Evolutionary conservation across 2,113 vertebrate genomes (phyloP).

Genomic region (Genyomyrus donnyi): DNA sequence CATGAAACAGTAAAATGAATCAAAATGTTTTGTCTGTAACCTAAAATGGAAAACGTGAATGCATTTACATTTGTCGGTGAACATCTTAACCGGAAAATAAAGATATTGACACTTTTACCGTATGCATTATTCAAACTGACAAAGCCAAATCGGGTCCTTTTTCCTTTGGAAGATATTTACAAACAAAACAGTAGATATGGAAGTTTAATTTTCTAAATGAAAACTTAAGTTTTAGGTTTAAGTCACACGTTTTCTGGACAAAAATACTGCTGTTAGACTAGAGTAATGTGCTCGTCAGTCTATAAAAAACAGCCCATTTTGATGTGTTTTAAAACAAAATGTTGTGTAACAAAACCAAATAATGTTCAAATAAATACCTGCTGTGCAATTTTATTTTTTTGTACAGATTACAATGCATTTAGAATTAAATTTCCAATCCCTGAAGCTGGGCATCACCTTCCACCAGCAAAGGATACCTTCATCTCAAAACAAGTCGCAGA

Average conservation of each 20-base stretch:
- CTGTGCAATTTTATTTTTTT: conserved; percentile 37
- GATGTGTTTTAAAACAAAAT: conserved; percentile 27
- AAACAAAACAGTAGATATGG: conserved; percentile 41
- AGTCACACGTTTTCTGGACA: conserved; percentile 20
- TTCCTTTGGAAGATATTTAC: conserved; percentile 46
- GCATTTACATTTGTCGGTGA: conserved; percentile 35
- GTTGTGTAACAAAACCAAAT: conserved; percentile 35
- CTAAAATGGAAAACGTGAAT: conserved; percentile 42
- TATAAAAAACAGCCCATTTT: neutral
- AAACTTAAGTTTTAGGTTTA: conserved; percentile 21
- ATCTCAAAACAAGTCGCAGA: conserved; percentile 41
- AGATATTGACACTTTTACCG: conserved; percentile 29
- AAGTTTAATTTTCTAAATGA: conserved; percentile 36
- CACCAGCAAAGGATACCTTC: conserved; percentile 18
- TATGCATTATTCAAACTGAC: conserved; percentile 30
- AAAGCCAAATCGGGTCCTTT: conserved; percentile 29
- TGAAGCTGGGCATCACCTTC: conserved; percentile 30
- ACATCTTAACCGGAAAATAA: conserved; percentile 27
- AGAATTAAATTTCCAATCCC: conserved; percentile 34
- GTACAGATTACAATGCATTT: conserved; percentile 39
- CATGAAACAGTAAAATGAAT: conserved; percentile 64
- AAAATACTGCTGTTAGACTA: conserved; percentile 22
- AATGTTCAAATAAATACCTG: conserved; percentile 59
- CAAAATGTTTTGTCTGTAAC: conserved; percentile 49
- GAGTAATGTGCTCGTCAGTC: conserved; percentile 15